Evolutionary conservation across 2,797 vertebrate species (phyloP), one percentile per base, ranked within the genome.

Genomic region (Tadarida brasiliensis): DNA sequence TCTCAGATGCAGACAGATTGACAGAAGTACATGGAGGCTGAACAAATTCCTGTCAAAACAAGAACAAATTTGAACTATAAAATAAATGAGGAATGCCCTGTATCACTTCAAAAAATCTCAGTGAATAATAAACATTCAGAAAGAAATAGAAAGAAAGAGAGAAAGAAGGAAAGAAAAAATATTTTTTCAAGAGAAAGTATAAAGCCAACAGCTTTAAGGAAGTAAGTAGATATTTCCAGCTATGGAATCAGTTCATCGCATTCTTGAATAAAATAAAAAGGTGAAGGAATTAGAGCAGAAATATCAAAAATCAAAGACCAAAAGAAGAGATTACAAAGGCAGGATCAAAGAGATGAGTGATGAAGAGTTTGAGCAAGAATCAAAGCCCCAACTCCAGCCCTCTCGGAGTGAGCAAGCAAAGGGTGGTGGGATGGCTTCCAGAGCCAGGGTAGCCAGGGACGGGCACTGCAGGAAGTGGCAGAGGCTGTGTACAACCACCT

Each of bases 281-380:
- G 19, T 86, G 35, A 77, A 59, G 28, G 61, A 71, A 67, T 83
- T 65, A 83, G 51, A 74, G 89, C 70, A 87, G 83, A 94, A 89
- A 91, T 35, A 90, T 26, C 24, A 76, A 87, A 94, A 88, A n/a
- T 83, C 82, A 78, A 95, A 94, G 54, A 87, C 57, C 56, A 35
- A 76, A 51, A 73, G 39, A n/a, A 90, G 44, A 86, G n/a, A 68
- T 35, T 51, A n/a, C 85, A 84, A 86, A 89, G 82, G 35, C n/a
- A 89, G 17, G 56, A 81, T 73, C 26, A 73, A 80, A 87, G 73
- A 0, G 0, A 11, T 47, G 49, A 93, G 3, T 2, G 5, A 90
- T 30, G 33, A 51, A 47, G 78, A 39, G 44, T 63, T 47, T 73
- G 90, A 85, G 63, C 3, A 17, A 39, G 44, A 95, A 59, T 78